These are phyloP conservation scores for Sinonovacula constricta DNA, from an alignment of 1,140 invertebrate species.

Conservation along the genomic window DNA sequence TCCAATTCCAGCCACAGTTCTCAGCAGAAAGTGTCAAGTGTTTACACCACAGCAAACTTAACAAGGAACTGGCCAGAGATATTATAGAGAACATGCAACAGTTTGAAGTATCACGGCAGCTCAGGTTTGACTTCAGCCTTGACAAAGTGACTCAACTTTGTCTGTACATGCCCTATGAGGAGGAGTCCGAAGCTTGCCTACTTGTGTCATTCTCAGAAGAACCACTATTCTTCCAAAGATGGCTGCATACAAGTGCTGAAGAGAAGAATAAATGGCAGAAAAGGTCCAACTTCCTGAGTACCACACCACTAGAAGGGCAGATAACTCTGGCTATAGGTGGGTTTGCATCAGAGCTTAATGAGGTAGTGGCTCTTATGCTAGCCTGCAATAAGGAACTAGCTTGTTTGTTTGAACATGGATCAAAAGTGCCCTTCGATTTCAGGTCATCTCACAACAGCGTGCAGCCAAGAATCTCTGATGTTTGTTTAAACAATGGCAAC, in stretches of 20 bases:
- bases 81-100: slow-evolving; percentile 40
- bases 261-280: slow-evolving; percentile 47
- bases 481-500: too few relatives aligned
- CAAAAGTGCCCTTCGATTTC: not conserved
- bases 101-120: slow-evolving; percentile 49
- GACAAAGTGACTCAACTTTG: slow-evolving; percentile 19
- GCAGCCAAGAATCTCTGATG: not conserved
- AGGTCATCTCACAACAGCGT: not conserved
- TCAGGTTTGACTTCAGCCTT: slow-evolving; percentile 34
- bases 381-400: slow-evolving; percentile 17
- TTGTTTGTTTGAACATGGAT: slow-evolving; percentile 7
- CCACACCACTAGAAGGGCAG: not conserved
- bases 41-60: slow-evolving; percentile 35
- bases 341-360: slow-evolving; percentile 40
- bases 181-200: slow-evolving; percentile 21
- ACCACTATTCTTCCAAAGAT: slow-evolving; percentile 34
- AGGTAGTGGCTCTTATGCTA: slow-evolving; percentile 29
- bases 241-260: slow-evolving; percentile 50
- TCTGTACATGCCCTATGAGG: slow-evolving; percentile 28
- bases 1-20: slow-evolving; percentile 40
- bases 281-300: slow-evolving; percentile 16
- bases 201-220: slow-evolving; percentile 13
- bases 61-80: slow-evolving; percentile 38
- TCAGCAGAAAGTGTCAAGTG: slow-evolving; percentile 29
- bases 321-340: slow-evolving; percentile 25